Base-by-base conservation (phyloP, 2,113 vertebrate species). In the Xerus inauris region DNA sequence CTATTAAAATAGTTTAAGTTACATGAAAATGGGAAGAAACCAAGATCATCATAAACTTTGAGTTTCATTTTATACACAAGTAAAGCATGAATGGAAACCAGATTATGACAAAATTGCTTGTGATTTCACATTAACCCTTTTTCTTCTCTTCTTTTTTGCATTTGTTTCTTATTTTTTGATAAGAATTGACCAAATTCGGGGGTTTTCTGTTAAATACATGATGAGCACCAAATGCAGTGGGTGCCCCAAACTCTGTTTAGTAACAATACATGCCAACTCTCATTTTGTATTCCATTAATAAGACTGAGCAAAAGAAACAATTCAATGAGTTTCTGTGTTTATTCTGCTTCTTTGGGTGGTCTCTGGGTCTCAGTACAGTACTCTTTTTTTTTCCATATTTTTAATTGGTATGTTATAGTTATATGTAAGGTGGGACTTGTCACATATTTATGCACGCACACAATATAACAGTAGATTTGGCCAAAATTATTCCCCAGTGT, bases 31-130 rank as follows among this genome's bases (percentile, higher is more conserved):
- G 26, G 57, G 73, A 87, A 86, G 38, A 93, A 96, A 38, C 10
- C 12, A 93, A n/a, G 17, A 85, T 67, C 54, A 73, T 76, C 73
- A 51, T 75, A 82, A 91, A 83, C 38, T 67, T 45, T 73, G 42
- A 93, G 22, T 75, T 97, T 84, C 94, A 38, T 92, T 89, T 59
- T 77, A 42, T 1, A 80, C 32, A 49, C 76, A 97, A 81, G 72
- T 57, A 93, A 42, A 79, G 7, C 32, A 32, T 67, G 45, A 87
- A 45, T 83, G 40, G 22, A 9, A 90, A 54, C 5, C 28, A 72
- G 62, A 51, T 40, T 35, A 42, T 54, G 80, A 65, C 1, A 64
- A 67, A 47, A 54, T 73, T 91, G 30, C 57, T 83, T 86, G 24
- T 75, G 40, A 90, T 7, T 62, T 87, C 32, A 59, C 62, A 54